Evolutionary conservation across 1,140 invertebrate genomes (phyloP), one percentile per base, ranked within the genome.

Genomic region (Drosophila serrata): DNA sequence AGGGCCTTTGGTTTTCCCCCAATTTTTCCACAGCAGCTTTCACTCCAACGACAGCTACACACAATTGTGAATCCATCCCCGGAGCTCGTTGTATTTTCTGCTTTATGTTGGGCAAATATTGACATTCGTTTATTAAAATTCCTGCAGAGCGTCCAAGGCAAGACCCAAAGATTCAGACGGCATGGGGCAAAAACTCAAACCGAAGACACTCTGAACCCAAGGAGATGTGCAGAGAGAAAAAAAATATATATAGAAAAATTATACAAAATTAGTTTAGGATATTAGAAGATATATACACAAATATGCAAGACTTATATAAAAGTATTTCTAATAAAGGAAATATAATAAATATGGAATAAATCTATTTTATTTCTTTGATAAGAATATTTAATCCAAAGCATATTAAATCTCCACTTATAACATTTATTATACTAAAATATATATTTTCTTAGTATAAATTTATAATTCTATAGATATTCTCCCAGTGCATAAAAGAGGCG

Each of bases 41-140:
- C 42, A 22, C 43, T 42, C 37, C 24, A 13, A 53, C 13, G 19
- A 51, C 48, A 51, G 19, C 60, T 48, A 65, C 43, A 65, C 43
- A 67, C 65, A 69, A 67, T 67, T 69, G 55, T 53, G 35, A 51
- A 51, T 64, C 60, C 43, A 55, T 42, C 62, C 62, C 60, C 24
- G 55, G 31, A 48, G 39, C 55, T 67, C 49, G 77, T 87, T 88
- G 81, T 88, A 90, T 90, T 88, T 90, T 90, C 82, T 90, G 88
- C 82, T 87, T 90, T 90, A 91, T 90, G 86, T 87, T 90, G 82
- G 64, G 77, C 87, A 85, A 90, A 90, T 90, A 90, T 90, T 90
- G 87, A 90, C 86, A 87, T 90, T 90, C 86, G 86, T 90, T 90
- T 90, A 90, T 90, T 90, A 90, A 90, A 90, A 90, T 90, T 90